Conservation (phyloP, 2,888 invertebrate genomes). For the Lysandra coridon region DNA sequence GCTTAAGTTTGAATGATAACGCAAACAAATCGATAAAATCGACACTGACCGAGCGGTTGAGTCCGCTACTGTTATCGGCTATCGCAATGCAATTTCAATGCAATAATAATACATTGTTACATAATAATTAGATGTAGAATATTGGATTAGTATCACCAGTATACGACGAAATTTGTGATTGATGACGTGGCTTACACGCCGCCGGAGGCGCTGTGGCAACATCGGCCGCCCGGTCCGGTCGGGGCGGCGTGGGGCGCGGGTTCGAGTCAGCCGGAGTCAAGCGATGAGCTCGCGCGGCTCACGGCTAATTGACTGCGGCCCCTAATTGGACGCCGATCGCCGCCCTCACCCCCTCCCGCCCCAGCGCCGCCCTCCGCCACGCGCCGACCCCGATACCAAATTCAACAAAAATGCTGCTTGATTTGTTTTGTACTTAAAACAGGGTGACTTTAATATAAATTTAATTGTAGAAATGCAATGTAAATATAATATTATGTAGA, state of each 20-base stretch:
- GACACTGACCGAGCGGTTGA: neutral
- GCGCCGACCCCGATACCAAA: slow-evolving; percentile 34
- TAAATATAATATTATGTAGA: slow-evolving; percentile 49
- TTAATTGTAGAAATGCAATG: slow-evolving; percentile 41
- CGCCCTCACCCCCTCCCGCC: slow-evolving; percentile 37
- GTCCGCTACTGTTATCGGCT: neutral
- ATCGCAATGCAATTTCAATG: neutral
- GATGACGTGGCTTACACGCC: neutral
- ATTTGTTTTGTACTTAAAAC: slow-evolving; percentile 49
- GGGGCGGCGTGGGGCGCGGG: slow-evolving; percentile 33
- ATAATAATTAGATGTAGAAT: neutral
- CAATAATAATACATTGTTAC: neutral
- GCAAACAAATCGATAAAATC: neutral
- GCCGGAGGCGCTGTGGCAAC: neutral
- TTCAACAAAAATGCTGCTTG: slow-evolving; percentile 34
- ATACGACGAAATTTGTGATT: neutral
- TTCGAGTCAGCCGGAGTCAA: slow-evolving; percentile 36
- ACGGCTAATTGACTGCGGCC: slow-evolving; percentile 44
- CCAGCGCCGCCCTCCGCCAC: slow-evolving; percentile 34
- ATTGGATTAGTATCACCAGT: neutral
- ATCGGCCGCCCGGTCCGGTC: neutral
- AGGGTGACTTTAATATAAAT: slow-evolving; percentile 34
- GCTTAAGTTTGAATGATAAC: neutral
- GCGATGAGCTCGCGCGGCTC: slow-evolving; percentile 40
- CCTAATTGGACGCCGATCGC: slow-evolving; percentile 45